Conservation (phyloP, 2,113 vertebrate species). For the Myotis brandtii region DNA sequence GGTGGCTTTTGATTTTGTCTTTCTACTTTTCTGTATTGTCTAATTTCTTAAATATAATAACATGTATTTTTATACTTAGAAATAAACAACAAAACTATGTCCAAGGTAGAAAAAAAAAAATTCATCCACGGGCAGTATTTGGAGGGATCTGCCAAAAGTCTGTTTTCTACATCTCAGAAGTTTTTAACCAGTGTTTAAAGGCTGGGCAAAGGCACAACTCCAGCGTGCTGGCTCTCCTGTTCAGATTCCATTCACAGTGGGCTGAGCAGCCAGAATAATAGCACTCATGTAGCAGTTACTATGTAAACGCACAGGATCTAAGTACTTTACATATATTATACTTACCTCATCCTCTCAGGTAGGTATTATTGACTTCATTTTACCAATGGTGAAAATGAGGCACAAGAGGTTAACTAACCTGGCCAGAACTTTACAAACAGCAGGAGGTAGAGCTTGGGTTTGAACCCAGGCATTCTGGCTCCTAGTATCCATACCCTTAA, state of each 20-base stretch:
- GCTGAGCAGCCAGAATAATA: neutral
- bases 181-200: neutral
- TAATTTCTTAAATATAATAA: neutral
- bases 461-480: neutral
- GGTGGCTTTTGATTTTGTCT: neutral
- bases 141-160: neutral
- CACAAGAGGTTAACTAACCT: neutral
- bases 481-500: neutral
- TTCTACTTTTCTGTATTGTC: neutral
- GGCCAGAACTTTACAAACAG: neutral
- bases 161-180: neutral
- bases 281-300: neutral
- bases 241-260: neutral
- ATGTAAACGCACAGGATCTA: neutral
- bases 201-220: neutral
- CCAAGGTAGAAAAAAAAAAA: conserved; percentile 15
- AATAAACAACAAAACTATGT: neutral
- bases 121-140: neutral
- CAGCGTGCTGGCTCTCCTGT: neutral
- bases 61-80: neutral
- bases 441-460: neutral
- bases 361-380: neutral
- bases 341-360: neutral
- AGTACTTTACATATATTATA: neutral
- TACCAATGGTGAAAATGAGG: neutral